phyloP scores from a whole-genome alignment of 2,113 vertebrate species.

The Marmota monax region DNA sequence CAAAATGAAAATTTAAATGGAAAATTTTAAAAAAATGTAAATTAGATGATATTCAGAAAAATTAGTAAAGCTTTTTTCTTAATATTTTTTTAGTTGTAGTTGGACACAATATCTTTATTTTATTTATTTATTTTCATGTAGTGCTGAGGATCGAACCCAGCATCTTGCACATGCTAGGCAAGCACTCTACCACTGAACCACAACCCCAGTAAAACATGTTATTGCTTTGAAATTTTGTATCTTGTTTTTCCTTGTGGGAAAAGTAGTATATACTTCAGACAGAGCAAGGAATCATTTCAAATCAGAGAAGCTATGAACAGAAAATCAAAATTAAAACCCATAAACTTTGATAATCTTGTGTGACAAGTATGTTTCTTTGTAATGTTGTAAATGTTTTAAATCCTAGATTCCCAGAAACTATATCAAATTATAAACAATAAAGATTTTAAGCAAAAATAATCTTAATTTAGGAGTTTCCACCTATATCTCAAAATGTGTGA shows the following conservation, averaged over 20 bases:
- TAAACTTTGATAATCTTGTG: slow-evolving; percentile 3
- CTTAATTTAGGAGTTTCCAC: not conserved
- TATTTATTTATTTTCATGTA: no score
- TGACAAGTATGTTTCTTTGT: not conserved
- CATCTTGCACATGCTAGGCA: no score
- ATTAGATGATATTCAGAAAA: slow-evolving; percentile 52
- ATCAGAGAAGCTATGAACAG: slow-evolving; percentile 17
- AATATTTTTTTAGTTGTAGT: no score
- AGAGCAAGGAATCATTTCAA: slow-evolving; percentile 53
- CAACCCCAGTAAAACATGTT: not conserved
- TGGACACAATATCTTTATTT: no score
- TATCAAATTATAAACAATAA: not conserved
- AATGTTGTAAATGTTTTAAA: slow-evolving; percentile 33
- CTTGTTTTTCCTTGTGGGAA: not conserved
- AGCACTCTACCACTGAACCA: no score
- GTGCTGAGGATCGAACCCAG: no score
- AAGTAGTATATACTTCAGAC: not conserved
- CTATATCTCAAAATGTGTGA: not conserved
- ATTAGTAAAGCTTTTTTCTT: not conserved
- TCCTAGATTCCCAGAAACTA: not conserved
- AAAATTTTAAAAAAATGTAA: slow-evolving; percentile 39
- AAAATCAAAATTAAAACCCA: slow-evolving; percentile 53
- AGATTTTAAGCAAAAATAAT: not conserved
- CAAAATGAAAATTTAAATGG: slow-evolving; percentile 28
- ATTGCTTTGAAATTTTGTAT: slow-evolving; percentile 41